Evolutionary conservation across 1,140 invertebrate species (phyloP), one percentile per base, ranked within the genome.

Genomic region (Wasmannia auropunctata): DNA sequence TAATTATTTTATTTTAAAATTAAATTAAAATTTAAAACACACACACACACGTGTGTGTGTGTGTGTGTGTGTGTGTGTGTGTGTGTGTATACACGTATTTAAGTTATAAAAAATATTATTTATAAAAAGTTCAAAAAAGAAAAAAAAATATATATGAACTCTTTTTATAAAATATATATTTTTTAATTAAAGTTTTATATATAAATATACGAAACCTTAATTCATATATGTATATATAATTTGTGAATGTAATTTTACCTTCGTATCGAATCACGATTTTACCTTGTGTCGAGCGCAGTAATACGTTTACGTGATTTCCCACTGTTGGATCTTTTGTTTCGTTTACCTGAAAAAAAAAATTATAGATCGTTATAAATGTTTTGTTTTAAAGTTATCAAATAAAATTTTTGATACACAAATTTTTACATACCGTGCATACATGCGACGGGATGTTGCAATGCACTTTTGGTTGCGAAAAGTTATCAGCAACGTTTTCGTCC

Each of bases 201-300:
- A n/a, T n/a, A n/a, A n/a, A n/a, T n/a, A 40, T 40, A 40, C 8
- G 37, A 49, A 16, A 49, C 37, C 25, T 3, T 56, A 6, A 51
- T 25, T 49, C 28, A 0, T 69, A 0, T 65, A 65, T 43, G 1
- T 14, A 31, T 5, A n/a, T 4, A 11, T 58, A 31, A 46, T 8
- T 54, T 70, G 11, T 22, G 19, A 11, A 54, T 60, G 1, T 7
- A 46, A 25, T 65, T 6, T 22, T 86, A 88, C 88, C 70, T 88
- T 88, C 1, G 11, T 89, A 86, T 69, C 46, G 74, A 6, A 88
- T 86, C 14, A 87, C 74, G 43, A 89, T 60, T 56, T 88, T 89
- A 28, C 28, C 85, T 86, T 86, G 22, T 1, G 65, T 37, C 6
- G 16, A n/a, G 22, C 70, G 80, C 3, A 89, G 8, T 16, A 85